Conservation (phyloP, 2,888 invertebrate species). For the Drosophila robusta region DNA sequence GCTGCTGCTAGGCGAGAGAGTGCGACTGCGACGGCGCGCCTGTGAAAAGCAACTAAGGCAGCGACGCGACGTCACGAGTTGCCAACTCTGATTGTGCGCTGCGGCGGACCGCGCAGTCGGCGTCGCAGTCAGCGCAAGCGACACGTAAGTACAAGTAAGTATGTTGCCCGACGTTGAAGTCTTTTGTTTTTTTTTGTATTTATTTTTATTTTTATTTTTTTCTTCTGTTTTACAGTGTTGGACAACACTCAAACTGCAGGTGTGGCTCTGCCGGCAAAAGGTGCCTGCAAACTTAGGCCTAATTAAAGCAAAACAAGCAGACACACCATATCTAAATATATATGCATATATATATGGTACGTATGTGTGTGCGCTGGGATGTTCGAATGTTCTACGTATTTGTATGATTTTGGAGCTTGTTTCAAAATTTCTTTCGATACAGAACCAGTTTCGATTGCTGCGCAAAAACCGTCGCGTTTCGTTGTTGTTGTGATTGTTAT, state of each 20-base stretch:
- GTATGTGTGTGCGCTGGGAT: neutral
- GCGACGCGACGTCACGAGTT: constrained; percentile 31
- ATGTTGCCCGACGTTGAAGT: constrained; percentile 56
- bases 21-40: constrained; percentile 51
- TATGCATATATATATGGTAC: neutral
- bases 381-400: neutral
- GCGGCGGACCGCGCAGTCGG: constrained; percentile 2
- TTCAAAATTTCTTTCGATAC: constrained; percentile 28
- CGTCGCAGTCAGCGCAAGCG: constrained; percentile 19
- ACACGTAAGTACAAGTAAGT: constrained; percentile 47
- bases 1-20: constrained; percentile 9
- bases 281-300: constrained; percentile 21
- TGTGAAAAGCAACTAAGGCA: constrained; percentile 39
- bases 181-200: constrained; percentile 46
- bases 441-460: constrained; percentile 52
- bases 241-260: constrained; percentile 41
- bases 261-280: constrained; percentile 45
- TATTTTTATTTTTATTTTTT: constrained; percentile 10
- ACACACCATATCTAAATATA: neutral
- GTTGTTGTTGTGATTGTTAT: constrained; percentile 13
- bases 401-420: constrained; percentile 19
- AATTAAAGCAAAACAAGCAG: constrained; percentile 18
- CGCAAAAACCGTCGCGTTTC: constrained; percentile 36
- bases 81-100: constrained; percentile 38
- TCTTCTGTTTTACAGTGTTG: constrained; percentile 34